Base-by-base conservation (phyloP, 2,888 invertebrate genomes). In the Drosophila mulleri region DNA sequence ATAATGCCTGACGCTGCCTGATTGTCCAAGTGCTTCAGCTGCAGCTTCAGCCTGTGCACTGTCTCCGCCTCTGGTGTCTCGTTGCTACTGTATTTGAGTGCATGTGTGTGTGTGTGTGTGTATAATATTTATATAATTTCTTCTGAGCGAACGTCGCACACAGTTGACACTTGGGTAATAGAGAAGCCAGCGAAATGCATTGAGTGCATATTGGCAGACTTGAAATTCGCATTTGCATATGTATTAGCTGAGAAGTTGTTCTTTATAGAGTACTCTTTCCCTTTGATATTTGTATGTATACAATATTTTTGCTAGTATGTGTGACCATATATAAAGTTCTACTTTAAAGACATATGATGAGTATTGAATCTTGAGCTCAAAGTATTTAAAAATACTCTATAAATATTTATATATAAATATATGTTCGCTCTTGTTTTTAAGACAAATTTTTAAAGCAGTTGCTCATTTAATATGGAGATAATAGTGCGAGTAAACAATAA, bases 1-100 rank as follows among this genome's bases (percentile, higher is more conserved):
- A 89, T 87, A 89, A 89, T 86, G 80, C 83, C 83, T 75, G 77
- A 68, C 64, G 68, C 78, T 80, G 78, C 65, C 78, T 82, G 78
- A 88, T 78, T 78, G 72, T 76, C 78, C 88, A 80, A 84, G 77
- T 89, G 87, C 67, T 74, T 71, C 62, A 18, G 50, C 45, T 18
- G 48, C 29, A 29, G 87, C 67, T 72, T 71, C 62, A n/a, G 50
- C 45, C 29, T 29, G 29, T 18, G 48, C 29, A 48, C 11, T 32
- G 48, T 18, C 48, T 29, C 62, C 39, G 26, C 48, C 58, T 35
- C 56, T 45, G 65, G 60, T 52, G 58, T 68, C 72, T 68, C 63
- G 58, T 79, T 74, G 84, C 80, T 76, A 84, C 84, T 84, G 89
- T 87, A 56, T 44, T 12, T 42, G 12, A 12, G 37, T 29, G 56